Conservation (phyloP, 2,888 invertebrate species). For the Halictus quadricinctus region DNA sequence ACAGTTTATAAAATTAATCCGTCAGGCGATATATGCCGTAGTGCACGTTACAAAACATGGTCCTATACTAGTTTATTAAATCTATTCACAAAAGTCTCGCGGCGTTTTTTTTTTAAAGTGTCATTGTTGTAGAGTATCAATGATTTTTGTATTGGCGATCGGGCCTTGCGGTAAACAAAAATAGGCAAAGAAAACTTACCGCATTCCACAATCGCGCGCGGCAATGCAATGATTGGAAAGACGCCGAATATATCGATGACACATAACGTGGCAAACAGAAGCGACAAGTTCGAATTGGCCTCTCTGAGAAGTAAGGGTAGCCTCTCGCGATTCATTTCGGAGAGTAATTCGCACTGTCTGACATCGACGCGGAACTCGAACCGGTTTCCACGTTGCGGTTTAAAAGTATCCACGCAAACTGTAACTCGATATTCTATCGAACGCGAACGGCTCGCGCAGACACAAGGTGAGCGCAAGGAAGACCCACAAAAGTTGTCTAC, state of each 20-base stretch:
- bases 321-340: constrained; percentile 74
- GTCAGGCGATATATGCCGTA: background rate
- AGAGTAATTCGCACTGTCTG: constrained; percentile 34
- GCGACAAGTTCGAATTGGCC: constrained; percentile 84
- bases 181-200: constrained; percentile 83
- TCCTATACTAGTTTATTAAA: constrained; percentile 14
- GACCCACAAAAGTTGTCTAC: constrained; percentile 71
- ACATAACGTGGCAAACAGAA: constrained; percentile 89
- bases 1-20: constrained; percentile 36
- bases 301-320: constrained; percentile 71
- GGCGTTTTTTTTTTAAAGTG: background rate
- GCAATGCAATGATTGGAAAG: constrained; percentile 90
- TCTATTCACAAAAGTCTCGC: constrained; percentile 32
- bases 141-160: background rate
- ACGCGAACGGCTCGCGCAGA: constrained; percentile 49
- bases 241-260: constrained; percentile 93
- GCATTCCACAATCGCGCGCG: constrained; percentile 89
- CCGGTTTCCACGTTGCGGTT: constrained; percentile 73
- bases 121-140: background rate
- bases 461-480: constrained; percentile 70
- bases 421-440: constrained; percentile 75
- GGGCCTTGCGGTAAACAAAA: background rate
- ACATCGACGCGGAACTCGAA: constrained; percentile 52
- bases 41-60: background rate
- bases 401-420: constrained; percentile 26